Evolutionary conservation across 1,140 invertebrate genomes (phyloP), one percentile per base, ranked within the genome.

Genomic region (Cyclargus thomasi): DNA sequence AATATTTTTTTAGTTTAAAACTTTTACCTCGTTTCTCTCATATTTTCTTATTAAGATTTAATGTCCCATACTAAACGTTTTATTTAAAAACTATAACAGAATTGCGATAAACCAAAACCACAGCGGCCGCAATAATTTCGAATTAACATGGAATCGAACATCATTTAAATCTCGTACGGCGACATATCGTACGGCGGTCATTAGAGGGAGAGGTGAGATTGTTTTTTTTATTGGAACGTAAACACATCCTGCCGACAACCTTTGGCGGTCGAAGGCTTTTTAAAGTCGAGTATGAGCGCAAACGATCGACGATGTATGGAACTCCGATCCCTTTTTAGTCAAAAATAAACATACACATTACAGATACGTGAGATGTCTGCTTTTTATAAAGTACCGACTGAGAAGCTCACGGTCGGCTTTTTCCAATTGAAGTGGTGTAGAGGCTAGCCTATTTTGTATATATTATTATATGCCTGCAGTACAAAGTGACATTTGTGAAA

Each of bases 161-260:
- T 55, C 14, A 59, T 59, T 59, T 59, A 59, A 59, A 59, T 59
- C 55, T 59, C 55, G 55, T 21, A 20, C 18, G 53, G 55, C 18
- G 55, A 59, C 55, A 59, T 59, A 59, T 21, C 55, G 55, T 59
- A 59, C 18, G 55, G 55, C 55, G 55, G 55, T 59, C 55, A 59
- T 59, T 59, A 59, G 55, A 59, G 18, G 21, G 55, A 59, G 55
- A 59, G 55, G 55, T 59, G 55, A 59, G 55, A 59, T 59, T 59
- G 55, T 59, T 59, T 59, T 59, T 59, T 59, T 59, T 59, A 59
- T 59, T 59, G 63, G 63, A 64, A 69, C 67, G 67, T 69, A 69
- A 69, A 69, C 67, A 69, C 21, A 63, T 63, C 35, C 35, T 59
- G 67, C 67, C 65, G 67, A 63, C 67, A 55, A 57, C 63, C 67